Conservation (phyloP, 2,113 vertebrate species). For the Xiphorhynchus elegans region DNA sequence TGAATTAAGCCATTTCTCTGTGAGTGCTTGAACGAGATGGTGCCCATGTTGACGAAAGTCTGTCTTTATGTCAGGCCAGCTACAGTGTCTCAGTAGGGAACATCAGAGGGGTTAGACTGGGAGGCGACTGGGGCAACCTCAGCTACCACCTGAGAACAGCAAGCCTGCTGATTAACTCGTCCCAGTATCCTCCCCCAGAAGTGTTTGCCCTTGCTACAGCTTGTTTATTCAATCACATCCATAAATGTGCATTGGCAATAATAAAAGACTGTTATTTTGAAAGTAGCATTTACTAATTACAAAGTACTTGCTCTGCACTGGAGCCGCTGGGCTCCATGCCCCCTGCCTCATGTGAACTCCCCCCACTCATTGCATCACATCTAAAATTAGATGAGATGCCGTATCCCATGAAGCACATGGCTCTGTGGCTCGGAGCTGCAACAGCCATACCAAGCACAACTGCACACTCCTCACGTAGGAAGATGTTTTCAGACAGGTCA, state of each 20-base stretch:
- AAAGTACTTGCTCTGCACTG: not conserved
- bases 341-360: not conserved
- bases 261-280: not conserved
- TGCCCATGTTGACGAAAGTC: not conserved
- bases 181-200: not conserved
- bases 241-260: not conserved
- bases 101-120: not conserved
- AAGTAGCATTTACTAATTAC: not conserved
- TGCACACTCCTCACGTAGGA: not conserved
- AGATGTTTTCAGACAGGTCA: not conserved
- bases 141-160: not conserved
- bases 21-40: not conserved
- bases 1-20: not conserved
- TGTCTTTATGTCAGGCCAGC: not conserved
- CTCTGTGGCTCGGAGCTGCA: not conserved
- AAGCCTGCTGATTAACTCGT: not conserved
- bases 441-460: not conserved
- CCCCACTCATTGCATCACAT: not conserved
- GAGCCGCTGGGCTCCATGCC: not conserved
- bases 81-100: not conserved
- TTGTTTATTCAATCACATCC: not conserved
- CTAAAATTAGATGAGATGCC: not conserved
- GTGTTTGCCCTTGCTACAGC: not conserved
- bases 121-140: not conserved
- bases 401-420: rapidly evolving